Conservation (phyloP, 2,888 invertebrate genomes). For the Hofmannophila pseudospretella region DNA sequence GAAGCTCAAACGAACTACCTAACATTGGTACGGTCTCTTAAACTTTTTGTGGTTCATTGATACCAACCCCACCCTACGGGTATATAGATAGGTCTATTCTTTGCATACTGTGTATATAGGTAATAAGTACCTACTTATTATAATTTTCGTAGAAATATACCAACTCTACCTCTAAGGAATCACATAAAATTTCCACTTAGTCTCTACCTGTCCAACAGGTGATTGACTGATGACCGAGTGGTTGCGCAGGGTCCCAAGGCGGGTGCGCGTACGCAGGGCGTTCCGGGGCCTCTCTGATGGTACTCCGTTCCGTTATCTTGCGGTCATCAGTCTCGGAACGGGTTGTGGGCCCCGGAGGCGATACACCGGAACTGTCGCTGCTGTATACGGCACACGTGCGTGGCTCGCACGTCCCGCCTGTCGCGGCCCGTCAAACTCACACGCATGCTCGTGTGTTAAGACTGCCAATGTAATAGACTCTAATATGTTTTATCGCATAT, state of each 20-base stretch:
- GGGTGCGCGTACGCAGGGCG: slow-evolving; percentile 26
- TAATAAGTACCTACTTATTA: too few species aligned
- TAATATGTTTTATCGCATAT: too few species aligned
- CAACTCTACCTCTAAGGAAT: too few species aligned
- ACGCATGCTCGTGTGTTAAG: background rate
- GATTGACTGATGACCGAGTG: background rate
- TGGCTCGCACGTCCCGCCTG: slow-evolving; percentile 1
- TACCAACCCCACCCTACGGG: too few species aligned
- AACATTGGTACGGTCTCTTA: too few species aligned
- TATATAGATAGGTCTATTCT: too few species aligned
- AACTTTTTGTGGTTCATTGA: too few species aligned
- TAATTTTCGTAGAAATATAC: too few species aligned
- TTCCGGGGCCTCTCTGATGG: slow-evolving; percentile 43
- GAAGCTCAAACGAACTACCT: too few species aligned
- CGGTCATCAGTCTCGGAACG: slow-evolving; percentile 67
- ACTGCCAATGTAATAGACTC: background rate
- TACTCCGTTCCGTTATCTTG: slow-evolving; percentile 63
- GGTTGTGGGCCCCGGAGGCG: slow-evolving; percentile 54
- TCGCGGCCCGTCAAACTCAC: background rate
- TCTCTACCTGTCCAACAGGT: too few species aligned
- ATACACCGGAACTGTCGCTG: slow-evolving; percentile 61
- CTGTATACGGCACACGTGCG: slow-evolving; percentile 47
- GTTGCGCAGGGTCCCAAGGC: slow-evolving; percentile 6
- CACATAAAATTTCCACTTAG: too few species aligned
- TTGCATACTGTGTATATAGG: too few species aligned